Evolutionary conservation across 1,140 invertebrate genomes (phyloP).

Genomic region (Nymphalis io): DNA sequence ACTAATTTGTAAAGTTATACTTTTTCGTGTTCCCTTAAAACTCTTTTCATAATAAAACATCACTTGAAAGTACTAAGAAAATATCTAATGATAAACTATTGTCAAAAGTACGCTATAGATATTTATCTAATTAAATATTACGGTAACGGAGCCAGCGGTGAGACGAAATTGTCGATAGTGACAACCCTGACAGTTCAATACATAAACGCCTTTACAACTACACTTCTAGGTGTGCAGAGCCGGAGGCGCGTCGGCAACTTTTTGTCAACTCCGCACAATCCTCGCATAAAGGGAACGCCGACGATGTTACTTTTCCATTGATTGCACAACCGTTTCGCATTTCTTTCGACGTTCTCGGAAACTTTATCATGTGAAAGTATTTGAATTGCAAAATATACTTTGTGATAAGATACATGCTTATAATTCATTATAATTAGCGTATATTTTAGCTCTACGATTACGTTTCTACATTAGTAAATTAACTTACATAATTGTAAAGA

Average conservation of each 20-base stretch:
- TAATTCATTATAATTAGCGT: neutral
- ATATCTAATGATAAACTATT: no score
- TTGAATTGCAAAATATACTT: slow-evolving; percentile 3
- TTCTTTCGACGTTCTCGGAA: slow-evolving; percentile 23
- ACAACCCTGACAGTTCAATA: slow-evolving; percentile 2
- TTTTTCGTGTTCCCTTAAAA: no score
- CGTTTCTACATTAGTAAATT: no score
- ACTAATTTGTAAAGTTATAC: neutral
- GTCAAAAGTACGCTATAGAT: no score
- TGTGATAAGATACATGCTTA: slow-evolving; percentile 1
- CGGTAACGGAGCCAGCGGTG: no score
- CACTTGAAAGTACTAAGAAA: no score
- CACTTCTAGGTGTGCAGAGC: slow-evolving; percentile 14
- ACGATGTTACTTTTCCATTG: slow-evolving; percentile 32
- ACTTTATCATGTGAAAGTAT: slow-evolving; percentile 10
- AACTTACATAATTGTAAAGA: no score
- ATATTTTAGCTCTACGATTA: no score
- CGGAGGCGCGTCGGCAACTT: slow-evolving; percentile 28
- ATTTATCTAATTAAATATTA: no score
- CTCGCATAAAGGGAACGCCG: slow-evolving; percentile 25
- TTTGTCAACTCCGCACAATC: slow-evolving; percentile 23
- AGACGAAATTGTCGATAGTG: neutral
- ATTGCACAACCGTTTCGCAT: slow-evolving; percentile 35
- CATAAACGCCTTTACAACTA: slow-evolving; percentile 9
- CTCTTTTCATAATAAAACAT: neutral